Base-by-base conservation (phyloP, 1,140 invertebrate species). In the Pseudomyrmex pallidus region DNA sequence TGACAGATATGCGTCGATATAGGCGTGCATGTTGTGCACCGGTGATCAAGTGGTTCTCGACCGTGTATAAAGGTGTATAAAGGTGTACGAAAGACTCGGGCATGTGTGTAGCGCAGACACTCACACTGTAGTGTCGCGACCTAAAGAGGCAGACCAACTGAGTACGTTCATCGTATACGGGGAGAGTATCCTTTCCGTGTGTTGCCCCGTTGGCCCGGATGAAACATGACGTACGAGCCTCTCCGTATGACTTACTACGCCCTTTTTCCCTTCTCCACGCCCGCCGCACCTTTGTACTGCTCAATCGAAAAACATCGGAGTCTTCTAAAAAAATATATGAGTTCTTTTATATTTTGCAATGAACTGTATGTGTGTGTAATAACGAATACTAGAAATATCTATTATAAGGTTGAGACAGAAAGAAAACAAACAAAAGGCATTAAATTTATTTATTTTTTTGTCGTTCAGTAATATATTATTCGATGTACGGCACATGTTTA, bases 241-340 rank as follows among this genome's bases (percentile, higher is more conserved):
- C 90, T 91, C 90, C 89, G 90, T 92, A 92, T 93, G 92, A 93
- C 92, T 93, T 93, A 93, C 92, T 92, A 93, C 92, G 92, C 92
- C 93, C 92, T 93, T 93, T 92, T 93, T 80, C 91, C 92, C 92
- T 92, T 92, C 93, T 92, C 92, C 92, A 93, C 91, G 91, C 88
- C 80, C 90, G 88, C 88, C 90, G 84, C 87, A 89, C 74, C 90
- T 89, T 80, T 87, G 83, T 94, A 94, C 89, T 91, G 88, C 74
- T 87, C 93, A 89, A 90, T 89, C 93, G 78, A 91, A 94, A 94
- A 94, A 94, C 94, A 94, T 94, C 80, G 67, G 89, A 78, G 72
- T 9, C 82, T 46, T 10, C 82, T 56, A 66, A 17, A 67, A 70
- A 83, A 87, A 80, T 35, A 84, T 87, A 80, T 70, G 22, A 44